phyloP scores from a whole-genome alignment of 92 coral and sea anemone genomes.

The Zoanthus gigantus region DNA sequence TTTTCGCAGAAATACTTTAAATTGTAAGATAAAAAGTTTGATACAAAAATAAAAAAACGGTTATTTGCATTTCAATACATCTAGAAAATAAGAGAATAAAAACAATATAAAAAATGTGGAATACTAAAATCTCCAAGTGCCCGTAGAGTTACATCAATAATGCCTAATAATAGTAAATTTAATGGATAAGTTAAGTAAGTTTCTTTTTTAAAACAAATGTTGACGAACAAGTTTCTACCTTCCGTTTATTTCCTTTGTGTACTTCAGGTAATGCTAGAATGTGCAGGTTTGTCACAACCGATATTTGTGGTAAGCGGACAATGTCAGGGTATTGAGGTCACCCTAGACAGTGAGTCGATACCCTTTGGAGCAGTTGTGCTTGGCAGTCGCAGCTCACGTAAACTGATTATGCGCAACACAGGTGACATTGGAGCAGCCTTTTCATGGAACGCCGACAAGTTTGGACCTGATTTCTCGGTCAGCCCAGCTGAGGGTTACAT shows the following conservation, averaged over 20 bases:
- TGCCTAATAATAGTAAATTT: too few species aligned
- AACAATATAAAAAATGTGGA: too few species aligned
- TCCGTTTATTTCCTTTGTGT: background rate
- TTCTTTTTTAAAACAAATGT: too few species aligned
- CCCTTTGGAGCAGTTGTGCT: conserved; percentile 98
- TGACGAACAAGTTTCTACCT: background rate
- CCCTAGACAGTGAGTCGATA: conserved; percentile 91
- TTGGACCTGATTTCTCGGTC: conserved; percentile 86
- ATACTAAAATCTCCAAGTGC: too few species aligned
- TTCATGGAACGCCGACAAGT: conserved; percentile 90
- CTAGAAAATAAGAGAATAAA: too few species aligned
- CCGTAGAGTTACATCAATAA: too few species aligned
- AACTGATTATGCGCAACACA: conserved; percentile 92
- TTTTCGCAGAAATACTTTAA: too few species aligned
- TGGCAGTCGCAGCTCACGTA: conserved; percentile 92
- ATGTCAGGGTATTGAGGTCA: conserved; percentile 94
- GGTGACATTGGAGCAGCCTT: conserved; percentile 99
- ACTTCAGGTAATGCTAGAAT: conserved; percentile 93
- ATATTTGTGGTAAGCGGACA: conserved; percentile 92
- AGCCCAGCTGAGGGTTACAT: conserved; percentile 91
- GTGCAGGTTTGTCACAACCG: conserved; percentile 96
- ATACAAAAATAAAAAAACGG: too few species aligned
- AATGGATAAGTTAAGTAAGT: too few species aligned
- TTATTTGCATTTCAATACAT: too few species aligned
- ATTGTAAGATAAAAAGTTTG: too few species aligned